A percentile compares a stretch with the other conserved stretches of the same genome.
phyloP scores from a whole-genome alignment of 1,140 invertebrate species.

The Drosophila nannoptera region DNA sequence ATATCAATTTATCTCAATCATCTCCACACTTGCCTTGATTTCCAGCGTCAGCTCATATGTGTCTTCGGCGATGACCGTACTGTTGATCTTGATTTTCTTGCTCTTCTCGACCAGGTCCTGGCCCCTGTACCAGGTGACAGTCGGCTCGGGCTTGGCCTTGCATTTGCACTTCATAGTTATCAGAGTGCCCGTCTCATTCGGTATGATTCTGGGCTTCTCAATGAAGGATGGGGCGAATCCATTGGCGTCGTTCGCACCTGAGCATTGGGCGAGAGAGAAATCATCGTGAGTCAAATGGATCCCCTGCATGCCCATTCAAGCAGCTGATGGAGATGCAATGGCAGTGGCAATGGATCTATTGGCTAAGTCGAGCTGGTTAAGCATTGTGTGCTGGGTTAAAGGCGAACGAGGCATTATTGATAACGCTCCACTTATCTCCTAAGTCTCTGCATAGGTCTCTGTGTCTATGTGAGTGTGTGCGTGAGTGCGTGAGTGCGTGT shows the following conservation, averaged over 20 bases:
- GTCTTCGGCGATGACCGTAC: slow-evolving; percentile 87
- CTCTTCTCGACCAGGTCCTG: slow-evolving; percentile 91
- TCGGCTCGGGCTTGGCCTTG: slow-evolving; percentile 93
- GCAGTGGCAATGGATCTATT: too few species aligned
- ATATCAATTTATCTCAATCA: too few species aligned
- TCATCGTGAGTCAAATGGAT: background rate
- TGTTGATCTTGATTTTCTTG: slow-evolving; percentile 91
- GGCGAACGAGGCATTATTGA: too few species aligned
- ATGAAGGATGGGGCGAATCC: slow-evolving; percentile 96
- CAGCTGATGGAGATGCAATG: too few species aligned
- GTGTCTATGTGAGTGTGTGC: too few species aligned
- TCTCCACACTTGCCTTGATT: slow-evolving; percentile 84
- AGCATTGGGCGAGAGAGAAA: background rate
- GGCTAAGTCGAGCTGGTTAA: too few species aligned
- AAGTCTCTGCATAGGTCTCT: too few species aligned
- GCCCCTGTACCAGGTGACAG: slow-evolving; percentile 94
- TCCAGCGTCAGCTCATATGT: slow-evolving; percentile 93
- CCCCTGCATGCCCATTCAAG: too few species aligned
- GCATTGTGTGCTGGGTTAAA: too few species aligned
- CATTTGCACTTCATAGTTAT: slow-evolving; percentile 98
- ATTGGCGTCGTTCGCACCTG: slow-evolving; percentile 92
- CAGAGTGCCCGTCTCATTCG: slow-evolving; percentile 95
- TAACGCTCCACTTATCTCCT: too few species aligned
- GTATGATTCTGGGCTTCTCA: slow-evolving; percentile 98
- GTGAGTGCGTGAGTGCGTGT: too few species aligned